A percentile compares a stretch with the other conserved stretches of the same genome.
Evolutionary conservation across 1,140 invertebrate species (phyloP).

Genomic region (Physella acuta): DNA sequence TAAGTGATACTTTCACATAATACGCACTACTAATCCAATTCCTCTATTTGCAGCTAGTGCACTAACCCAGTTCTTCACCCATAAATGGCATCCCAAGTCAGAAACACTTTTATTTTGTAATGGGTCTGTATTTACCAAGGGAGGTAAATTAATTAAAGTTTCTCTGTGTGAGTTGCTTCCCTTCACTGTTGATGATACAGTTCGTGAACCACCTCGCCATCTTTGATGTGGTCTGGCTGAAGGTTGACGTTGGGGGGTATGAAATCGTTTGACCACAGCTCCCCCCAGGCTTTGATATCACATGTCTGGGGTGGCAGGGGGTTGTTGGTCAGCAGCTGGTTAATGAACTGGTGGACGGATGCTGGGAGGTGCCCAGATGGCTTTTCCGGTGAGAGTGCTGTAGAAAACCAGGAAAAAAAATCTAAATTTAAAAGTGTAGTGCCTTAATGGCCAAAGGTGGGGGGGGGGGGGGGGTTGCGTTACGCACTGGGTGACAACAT

Average conservation of each 20-base stretch:
- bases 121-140: too few species aligned
- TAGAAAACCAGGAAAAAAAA: not conserved
- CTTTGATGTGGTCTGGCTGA: slow-evolving; percentile 30
- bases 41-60: too few species aligned
- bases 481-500: not conserved
- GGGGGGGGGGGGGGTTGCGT: not conserved
- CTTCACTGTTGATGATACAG: too few species aligned
- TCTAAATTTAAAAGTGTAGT: not conserved
- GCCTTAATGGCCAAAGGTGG: not conserved
- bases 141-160: too few species aligned
- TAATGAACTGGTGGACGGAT: slow-evolving; percentile 6
- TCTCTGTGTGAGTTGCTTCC: too few species aligned
- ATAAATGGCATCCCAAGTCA: too few species aligned
- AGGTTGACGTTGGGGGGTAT: slow-evolving; percentile 45
- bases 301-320: not conserved
- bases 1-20: too few species aligned
- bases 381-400: not conserved
- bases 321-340: not conserved
- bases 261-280: slow-evolving; percentile 34
- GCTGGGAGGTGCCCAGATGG: slow-evolving; percentile 17
- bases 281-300: slow-evolving; percentile 12
- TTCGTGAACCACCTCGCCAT: slow-evolving; percentile 39
- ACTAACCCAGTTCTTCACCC: too few species aligned
- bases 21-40: too few species aligned
- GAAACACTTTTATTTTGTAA: too few species aligned